Evolutionary conservation across 2,113 vertebrate species (phyloP).

Genomic region (Coturnix japonica): DNA sequence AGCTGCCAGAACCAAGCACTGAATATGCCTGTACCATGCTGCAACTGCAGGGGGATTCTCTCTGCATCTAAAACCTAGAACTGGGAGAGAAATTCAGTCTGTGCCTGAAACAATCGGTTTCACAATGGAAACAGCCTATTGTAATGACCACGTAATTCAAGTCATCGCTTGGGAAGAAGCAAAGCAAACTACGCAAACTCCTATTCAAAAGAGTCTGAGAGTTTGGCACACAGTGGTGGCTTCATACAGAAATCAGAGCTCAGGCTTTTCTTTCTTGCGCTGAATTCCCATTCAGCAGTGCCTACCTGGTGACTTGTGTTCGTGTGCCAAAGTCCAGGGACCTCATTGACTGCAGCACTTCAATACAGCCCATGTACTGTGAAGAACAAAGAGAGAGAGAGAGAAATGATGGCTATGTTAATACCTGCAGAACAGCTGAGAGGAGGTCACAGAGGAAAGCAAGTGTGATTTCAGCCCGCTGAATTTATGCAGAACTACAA

Average conservation of each 20-base stretch:
- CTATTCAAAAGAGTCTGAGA: not conserved
- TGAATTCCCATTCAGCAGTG: not conserved
- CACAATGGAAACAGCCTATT: constrained; percentile 15
- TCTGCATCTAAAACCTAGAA: not conserved
- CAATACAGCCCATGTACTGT: constrained; percentile 90
- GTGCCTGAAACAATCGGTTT: not conserved
- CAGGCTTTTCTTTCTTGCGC: not conserved
- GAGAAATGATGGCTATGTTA: not conserved
- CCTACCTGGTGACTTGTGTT: constrained; percentile 94
- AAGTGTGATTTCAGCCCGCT: constrained; percentile 27
- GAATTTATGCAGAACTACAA: constrained; percentile 10
- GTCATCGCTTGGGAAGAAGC: not conserved
- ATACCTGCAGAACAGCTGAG: not conserved
- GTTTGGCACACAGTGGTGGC: not conserved
- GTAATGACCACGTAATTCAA: constrained; percentile 31
- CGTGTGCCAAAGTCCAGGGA: constrained; percentile 89
- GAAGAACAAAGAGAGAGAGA: constrained; percentile 44
- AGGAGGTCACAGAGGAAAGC: constrained; percentile 11
- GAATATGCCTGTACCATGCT: not conserved
- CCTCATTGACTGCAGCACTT: constrained; percentile 93
- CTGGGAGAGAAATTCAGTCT: not conserved
- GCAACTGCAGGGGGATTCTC: not conserved
- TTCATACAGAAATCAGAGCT: not conserved
- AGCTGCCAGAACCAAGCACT: not conserved
- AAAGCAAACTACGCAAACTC: not conserved